These are phyloP conservation scores for Caenorhabditis sp. DNA, from an alignment of 2,888 invertebrate genomes.

Conservation along the genomic window DNA sequence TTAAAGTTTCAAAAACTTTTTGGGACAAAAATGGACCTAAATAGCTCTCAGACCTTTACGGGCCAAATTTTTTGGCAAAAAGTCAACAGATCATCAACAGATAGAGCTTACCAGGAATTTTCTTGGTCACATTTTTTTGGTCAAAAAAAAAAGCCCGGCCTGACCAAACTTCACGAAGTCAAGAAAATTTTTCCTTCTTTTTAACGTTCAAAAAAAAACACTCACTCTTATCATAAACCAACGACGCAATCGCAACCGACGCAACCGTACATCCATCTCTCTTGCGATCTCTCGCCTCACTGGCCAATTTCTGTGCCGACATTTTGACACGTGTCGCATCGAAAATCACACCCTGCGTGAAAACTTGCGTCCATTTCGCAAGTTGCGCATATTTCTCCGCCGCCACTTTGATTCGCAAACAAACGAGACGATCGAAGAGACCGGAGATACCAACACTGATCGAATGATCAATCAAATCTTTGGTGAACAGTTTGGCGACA, in stretches of 20 bases:
- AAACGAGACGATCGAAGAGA: slow-evolving; percentile 53
- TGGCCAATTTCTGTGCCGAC: slow-evolving; percentile 82
- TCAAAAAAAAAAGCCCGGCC: no score
- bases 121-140: no score
- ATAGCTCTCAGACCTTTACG: no score
- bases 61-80: no score
- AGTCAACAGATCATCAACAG: no score
- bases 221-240: slow-evolving; percentile 48
- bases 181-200: no score
- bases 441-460: slow-evolving; percentile 57
- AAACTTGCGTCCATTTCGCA: slow-evolving; percentile 81
- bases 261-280: slow-evolving; percentile 79
- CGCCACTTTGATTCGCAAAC: slow-evolving; percentile 74
- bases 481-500: slow-evolving; percentile 80
- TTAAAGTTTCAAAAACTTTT: background rate
- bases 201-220: background rate
- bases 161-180: no score
- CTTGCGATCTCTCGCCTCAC: slow-evolving; percentile 82
- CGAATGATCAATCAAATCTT: slow-evolving; percentile 64
- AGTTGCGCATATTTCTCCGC: slow-evolving; percentile 80
- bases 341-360: slow-evolving; percentile 74
- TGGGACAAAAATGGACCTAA: no score
- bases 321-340: slow-evolving; percentile 70
- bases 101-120: no score
- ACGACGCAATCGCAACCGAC: slow-evolving; percentile 32